phyloP scores from a whole-genome alignment of 2,797 vertebrate genomes.

The Mormyrus proboscirostris region DNA sequence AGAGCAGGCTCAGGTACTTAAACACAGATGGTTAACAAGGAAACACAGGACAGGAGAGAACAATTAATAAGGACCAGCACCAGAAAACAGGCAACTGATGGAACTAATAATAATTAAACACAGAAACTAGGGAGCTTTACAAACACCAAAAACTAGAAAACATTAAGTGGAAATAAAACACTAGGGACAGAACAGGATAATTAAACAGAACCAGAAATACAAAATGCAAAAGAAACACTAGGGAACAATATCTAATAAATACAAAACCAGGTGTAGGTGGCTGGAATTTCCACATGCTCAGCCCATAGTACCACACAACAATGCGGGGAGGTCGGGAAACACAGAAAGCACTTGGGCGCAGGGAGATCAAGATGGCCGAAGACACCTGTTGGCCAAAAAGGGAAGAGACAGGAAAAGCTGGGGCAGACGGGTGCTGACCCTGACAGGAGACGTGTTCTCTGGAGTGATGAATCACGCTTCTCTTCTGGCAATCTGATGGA shows the following conservation, averaged over 20 bases:
- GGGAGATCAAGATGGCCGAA: neutral
- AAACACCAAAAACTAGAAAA: neutral
- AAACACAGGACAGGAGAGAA: neutral
- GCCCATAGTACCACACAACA: neutral
- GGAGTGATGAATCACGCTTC: neutral
- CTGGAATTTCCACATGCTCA: neutral
- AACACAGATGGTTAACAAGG: neutral
- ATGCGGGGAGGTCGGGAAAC: neutral
- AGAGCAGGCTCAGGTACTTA: neutral
- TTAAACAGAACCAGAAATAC: neutral
- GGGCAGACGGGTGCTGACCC: neutral
- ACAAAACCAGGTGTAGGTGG: neutral
- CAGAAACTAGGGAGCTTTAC: neutral
- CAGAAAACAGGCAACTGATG: neutral
- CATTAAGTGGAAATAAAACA: neutral
- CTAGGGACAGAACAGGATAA: neutral
- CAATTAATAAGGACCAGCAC: neutral
- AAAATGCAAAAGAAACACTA: neutral
- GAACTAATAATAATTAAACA: neutral
- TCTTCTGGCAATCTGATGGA: neutral
- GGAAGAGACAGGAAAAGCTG: neutral
- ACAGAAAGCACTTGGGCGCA: neutral
- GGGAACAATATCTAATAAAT: neutral
- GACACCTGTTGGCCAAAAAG: neutral
- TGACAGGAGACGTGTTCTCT: neutral